phyloP scores from a whole-genome alignment of 2,888 invertebrate genomes.

The Tiliacea aurago region DNA sequence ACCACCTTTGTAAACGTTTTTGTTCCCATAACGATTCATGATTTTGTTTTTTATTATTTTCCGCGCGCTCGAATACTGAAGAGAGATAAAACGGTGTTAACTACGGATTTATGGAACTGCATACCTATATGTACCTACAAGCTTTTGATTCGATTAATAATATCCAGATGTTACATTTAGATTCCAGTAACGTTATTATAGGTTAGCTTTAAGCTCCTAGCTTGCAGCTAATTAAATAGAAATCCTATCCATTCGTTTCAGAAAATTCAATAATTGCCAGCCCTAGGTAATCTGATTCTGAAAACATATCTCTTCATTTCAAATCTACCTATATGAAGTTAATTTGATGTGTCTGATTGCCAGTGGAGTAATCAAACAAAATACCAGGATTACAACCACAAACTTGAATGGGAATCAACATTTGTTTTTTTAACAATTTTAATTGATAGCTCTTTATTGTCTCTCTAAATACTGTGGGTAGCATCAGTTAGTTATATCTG shows the following conservation, averaged over 20 bases:
- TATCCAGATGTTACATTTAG: conserved; percentile 23
- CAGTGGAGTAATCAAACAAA: conserved; percentile 47
- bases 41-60: conserved; percentile 63
- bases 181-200: background rate
- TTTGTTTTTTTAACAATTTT: conserved; percentile 20
- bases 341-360: conserved; percentile 56
- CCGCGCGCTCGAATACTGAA: conserved; percentile 42
- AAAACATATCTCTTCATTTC: conserved; percentile 53
- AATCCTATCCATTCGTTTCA: background rate
- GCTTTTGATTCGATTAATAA: conserved; percentile 26
- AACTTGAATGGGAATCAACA: conserved; percentile 20
- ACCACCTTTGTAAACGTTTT: conserved; percentile 67
- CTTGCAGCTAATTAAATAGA: conserved; percentile 16
- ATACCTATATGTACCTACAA: background rate
- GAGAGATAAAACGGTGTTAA: conserved; percentile 59
- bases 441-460: conserved; percentile 5
- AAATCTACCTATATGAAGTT: conserved; percentile 45
- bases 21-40: conserved; percentile 64
- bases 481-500: background rate
- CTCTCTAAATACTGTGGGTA: background rate
- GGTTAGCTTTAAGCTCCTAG: background rate
- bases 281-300: conserved; percentile 46
- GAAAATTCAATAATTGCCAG: conserved; percentile 40
- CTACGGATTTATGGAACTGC: conserved; percentile 43
- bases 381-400: conserved; percentile 41